Evolutionary conservation across 2,888 invertebrate species (phyloP).

Genomic region (Heterodera filipjevi): DNA sequence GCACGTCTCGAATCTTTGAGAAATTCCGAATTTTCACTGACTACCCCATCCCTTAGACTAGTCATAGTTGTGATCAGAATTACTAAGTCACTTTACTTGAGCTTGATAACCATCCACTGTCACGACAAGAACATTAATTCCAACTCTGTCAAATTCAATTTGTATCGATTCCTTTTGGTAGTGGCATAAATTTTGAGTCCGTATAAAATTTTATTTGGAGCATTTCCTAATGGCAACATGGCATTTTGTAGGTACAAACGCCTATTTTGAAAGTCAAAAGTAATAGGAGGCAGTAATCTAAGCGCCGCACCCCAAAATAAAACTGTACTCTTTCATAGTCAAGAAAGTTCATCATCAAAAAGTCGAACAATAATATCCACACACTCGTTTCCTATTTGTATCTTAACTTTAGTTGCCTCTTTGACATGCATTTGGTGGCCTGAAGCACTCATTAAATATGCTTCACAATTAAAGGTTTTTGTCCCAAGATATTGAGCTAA

Average conservation of each 20-base stretch:
- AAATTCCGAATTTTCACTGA: background rate
- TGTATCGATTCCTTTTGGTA: background rate
- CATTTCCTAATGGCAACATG: background rate
- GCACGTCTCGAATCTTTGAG: background rate
- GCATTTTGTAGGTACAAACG: background rate
- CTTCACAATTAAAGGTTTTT: background rate
- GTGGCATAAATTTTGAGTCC: background rate
- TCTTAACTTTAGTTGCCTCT: background rate
- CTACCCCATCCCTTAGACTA: background rate
- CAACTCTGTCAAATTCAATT: background rate
- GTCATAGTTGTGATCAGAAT: background rate
- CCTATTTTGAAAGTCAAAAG: background rate
- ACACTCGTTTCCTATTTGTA: conserved; percentile 14
- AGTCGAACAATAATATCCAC: background rate
- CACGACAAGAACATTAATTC: background rate
- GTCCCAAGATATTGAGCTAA: background rate
- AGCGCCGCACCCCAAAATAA: conserved; percentile 22
- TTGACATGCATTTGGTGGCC: conserved; percentile 7
- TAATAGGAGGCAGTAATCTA: background rate
- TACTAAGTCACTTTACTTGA: background rate
- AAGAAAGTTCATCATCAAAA: background rate
- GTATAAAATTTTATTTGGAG: background rate
- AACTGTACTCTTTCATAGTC: background rate
- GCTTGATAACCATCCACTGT: background rate
- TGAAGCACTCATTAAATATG: background rate